phyloP scores from a whole-genome alignment of 2,888 invertebrate genomes.

The Drosophila siamana region DNA sequence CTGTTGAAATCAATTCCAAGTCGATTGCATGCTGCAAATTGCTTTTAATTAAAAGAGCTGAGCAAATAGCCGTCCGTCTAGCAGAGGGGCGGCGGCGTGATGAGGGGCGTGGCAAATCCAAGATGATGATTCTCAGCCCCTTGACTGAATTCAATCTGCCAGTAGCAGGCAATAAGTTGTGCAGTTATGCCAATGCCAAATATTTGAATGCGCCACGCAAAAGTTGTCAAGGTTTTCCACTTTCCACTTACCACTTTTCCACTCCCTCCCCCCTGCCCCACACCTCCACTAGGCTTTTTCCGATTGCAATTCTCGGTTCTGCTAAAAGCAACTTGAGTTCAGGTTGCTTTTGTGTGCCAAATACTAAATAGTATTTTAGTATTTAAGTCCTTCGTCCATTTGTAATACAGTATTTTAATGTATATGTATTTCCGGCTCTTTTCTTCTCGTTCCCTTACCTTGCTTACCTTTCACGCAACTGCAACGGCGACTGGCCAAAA shows the following conservation, averaged over 20 bases:
- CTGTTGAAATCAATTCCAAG: constrained; percentile 67
- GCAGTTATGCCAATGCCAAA: constrained; percentile 24
- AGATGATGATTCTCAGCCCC: constrained; percentile 17
- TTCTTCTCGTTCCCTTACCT: constrained; percentile 12
- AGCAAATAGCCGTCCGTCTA: constrained; percentile 41
- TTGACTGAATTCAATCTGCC: constrained; percentile 49
- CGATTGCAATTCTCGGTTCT: constrained; percentile 12
- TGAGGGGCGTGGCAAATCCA: constrained; percentile 4
- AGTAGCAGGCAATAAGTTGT: constrained; percentile 27
- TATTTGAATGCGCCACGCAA: not conserved
- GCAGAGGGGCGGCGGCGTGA: not conserved
- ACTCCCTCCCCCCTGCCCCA: too few relatives aligned
- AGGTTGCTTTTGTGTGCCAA: constrained; percentile 16
- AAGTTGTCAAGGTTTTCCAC: constrained; percentile 30
- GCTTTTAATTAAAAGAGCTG: constrained; percentile 79
- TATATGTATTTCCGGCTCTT: constrained; percentile 72
- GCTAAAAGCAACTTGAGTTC: constrained; percentile 33
- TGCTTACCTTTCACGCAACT: not conserved
- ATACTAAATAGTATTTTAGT: constrained; percentile 39
- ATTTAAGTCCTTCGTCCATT: constrained; percentile 51
- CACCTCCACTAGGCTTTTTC: constrained; percentile 9
- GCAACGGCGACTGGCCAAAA: constrained; percentile 37
- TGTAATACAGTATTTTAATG: constrained; percentile 73
- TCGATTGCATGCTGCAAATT: constrained; percentile 73
- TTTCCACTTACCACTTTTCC: too few relatives aligned